phyloP scores from a whole-genome alignment of 2,797 vertebrate species.

The Taenioides sp. region DNA sequence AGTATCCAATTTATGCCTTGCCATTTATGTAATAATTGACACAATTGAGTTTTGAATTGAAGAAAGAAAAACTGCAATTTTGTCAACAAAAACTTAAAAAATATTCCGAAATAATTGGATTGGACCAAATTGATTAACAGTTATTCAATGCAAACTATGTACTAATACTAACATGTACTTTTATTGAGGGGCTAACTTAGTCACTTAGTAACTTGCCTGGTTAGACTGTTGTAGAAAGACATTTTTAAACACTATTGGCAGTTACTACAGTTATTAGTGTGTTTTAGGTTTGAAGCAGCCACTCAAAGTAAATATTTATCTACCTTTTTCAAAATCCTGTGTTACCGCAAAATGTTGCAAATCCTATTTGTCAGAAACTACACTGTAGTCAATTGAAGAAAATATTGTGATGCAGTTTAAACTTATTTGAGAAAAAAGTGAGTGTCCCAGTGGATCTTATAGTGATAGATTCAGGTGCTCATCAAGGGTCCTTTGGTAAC shows the following conservation, averaged over 20 bases:
- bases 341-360: neutral
- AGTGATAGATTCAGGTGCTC: no score
- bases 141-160: conserved; percentile 30
- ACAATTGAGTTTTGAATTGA: neutral
- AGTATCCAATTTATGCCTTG: neutral
- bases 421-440: neutral
- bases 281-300: neutral
- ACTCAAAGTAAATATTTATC: neutral
- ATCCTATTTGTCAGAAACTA: neutral
- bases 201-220: neutral
- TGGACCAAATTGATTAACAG: conserved; percentile 40
- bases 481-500: no score
- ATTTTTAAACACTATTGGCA: neutral
- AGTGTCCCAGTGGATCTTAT: no score
- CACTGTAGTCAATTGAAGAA: neutral
- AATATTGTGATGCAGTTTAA: neutral
- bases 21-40: neutral
- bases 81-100: neutral
- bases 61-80: neutral
- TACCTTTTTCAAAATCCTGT: neutral
- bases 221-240: neutral
- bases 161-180: conserved; percentile 16
- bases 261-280: neutral
- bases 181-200: no score
- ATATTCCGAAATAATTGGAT: conserved; percentile 44